phyloP scores from a whole-genome alignment of 1,140 invertebrate genomes.

The Lordiphosa stackelbergi region DNA sequence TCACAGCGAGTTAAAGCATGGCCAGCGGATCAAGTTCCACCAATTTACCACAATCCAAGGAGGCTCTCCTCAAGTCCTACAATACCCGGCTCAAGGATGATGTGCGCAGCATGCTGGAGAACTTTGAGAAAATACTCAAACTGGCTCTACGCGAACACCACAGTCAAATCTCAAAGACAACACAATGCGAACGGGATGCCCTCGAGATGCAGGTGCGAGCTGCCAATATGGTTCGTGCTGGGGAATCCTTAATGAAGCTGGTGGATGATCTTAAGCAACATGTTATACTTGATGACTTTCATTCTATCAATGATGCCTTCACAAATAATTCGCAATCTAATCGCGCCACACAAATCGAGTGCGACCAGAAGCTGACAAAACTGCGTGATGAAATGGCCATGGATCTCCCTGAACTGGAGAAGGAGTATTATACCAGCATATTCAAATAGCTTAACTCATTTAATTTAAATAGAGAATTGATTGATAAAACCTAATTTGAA shows the following conservation, averaged over 20 bases:
- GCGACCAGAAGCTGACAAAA: slow-evolving; percentile 94
- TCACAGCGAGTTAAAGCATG: slow-evolving; percentile 23
- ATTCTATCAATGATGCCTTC: slow-evolving; percentile 97
- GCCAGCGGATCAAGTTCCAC: slow-evolving; percentile 77
- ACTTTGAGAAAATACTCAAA: slow-evolving; percentile 97
- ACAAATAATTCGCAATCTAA: slow-evolving; percentile 93
- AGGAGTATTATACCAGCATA: slow-evolving; percentile 97
- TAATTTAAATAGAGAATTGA: no score
- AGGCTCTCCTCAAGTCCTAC: slow-evolving; percentile 95
- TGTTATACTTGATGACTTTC: slow-evolving; percentile 97
- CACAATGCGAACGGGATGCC: slow-evolving; percentile 95
- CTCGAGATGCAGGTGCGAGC: slow-evolving; percentile 98
- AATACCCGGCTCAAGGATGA: slow-evolving; percentile 95
- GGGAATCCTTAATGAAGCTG: slow-evolving; percentile 96
- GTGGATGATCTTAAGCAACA: slow-evolving; percentile 98
- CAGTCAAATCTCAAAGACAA: slow-evolving; percentile 90
- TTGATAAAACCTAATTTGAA: no score
- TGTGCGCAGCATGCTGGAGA: slow-evolving; percentile 97
- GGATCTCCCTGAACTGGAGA: slow-evolving; percentile 96
- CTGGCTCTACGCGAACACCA: slow-evolving; percentile 95
- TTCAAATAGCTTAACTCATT: slow-evolving; percentile 81
- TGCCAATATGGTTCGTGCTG: slow-evolving; percentile 95
- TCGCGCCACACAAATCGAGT: slow-evolving; percentile 91
- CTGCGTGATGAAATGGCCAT: slow-evolving; percentile 95
- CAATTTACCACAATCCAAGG: slow-evolving; percentile 91